A percentile compares a stretch with the other conserved stretches of the same genome.
These are phyloP conservation scores for Enchytraeus crypticus DNA, from an alignment of 2,888 invertebrate genomes.

Conservation along the genomic window DNA sequence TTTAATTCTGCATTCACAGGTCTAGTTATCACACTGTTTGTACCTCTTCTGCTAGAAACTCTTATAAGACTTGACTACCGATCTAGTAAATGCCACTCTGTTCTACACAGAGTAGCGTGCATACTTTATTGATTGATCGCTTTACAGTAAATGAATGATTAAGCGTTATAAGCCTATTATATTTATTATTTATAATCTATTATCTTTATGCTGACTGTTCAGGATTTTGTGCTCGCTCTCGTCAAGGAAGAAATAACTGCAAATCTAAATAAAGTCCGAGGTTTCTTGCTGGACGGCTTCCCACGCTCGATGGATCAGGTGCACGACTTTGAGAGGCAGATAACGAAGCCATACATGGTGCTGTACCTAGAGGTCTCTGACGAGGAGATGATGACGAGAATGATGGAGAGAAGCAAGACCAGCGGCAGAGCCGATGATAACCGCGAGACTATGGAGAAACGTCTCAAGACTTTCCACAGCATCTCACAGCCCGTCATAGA, in stretches of 20 bases:
- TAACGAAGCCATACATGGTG: background rate
- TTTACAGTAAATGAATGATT: too few relatives aligned
- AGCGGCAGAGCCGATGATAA: background rate
- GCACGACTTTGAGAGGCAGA: background rate
- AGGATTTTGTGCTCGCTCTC: background rate
- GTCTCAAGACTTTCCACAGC: background rate
- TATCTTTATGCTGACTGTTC: too few relatives aligned
- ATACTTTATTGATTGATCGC: too few relatives aligned
- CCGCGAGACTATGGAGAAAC: background rate
- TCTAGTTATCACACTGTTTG: too few relatives aligned
- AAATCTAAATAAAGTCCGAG: background rate
- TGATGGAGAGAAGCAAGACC: background rate
- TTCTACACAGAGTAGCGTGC: too few relatives aligned
- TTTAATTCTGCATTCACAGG: too few relatives aligned
- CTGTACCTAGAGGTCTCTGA: background rate
- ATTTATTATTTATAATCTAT: too few relatives aligned
- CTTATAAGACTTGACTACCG: too few relatives aligned
- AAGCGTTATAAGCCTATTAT: too few relatives aligned
- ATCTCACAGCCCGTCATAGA: background rate
- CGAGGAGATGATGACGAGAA: background rate
- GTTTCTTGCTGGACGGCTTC: background rate
- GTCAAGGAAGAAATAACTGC: background rate
- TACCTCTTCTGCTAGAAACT: too few relatives aligned
- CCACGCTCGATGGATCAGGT: background rate
- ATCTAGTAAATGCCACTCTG: too few relatives aligned